Percentiles rank a stretch among this genome's conserved stretches.
Conservation (phyloP, 2,113 vertebrate genomes). For the Columbina picui region DNA sequence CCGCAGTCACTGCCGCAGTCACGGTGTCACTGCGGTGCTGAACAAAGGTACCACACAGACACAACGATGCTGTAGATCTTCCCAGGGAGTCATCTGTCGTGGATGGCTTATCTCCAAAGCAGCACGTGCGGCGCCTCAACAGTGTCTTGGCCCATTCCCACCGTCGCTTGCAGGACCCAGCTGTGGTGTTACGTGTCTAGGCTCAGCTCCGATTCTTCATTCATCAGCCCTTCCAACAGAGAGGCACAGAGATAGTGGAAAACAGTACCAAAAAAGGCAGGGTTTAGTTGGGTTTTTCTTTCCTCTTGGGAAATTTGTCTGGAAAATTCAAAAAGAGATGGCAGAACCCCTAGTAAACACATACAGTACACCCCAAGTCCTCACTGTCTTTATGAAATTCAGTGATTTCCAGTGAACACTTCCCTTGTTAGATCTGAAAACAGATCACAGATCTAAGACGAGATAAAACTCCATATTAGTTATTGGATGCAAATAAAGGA, state of each 20-base stretch:
- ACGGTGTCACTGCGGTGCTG: neutral
- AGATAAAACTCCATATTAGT: neutral
- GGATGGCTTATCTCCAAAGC: constrained; percentile 47
- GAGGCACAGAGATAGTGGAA: neutral
- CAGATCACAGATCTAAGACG: neutral
- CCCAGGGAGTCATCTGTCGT: constrained; percentile 10
- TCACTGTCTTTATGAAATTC: neutral
- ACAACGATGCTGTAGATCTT: neutral
- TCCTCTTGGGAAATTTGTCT: neutral
- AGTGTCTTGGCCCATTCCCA: neutral
- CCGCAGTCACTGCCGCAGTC: neutral
- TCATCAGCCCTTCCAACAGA: constrained; percentile 12
- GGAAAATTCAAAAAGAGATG: neutral
- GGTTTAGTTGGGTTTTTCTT: neutral
- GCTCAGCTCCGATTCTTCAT: constrained; percentile 16
- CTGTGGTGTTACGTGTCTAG: constrained; percentile 24
- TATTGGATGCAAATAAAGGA: neutral
- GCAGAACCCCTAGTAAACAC: neutral
- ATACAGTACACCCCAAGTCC: neutral
- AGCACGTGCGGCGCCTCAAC: neutral
- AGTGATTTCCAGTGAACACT: neutral
- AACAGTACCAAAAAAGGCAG: neutral
- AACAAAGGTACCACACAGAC: constrained; percentile 18
- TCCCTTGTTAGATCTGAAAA: neutral
- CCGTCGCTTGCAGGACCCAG: neutral